A percentile compares a stretch with the other conserved stretches of the same genome.
phyloP scores from a whole-genome alignment of 2,888 invertebrate genomes.

The Coecobrya sp. region DNA sequence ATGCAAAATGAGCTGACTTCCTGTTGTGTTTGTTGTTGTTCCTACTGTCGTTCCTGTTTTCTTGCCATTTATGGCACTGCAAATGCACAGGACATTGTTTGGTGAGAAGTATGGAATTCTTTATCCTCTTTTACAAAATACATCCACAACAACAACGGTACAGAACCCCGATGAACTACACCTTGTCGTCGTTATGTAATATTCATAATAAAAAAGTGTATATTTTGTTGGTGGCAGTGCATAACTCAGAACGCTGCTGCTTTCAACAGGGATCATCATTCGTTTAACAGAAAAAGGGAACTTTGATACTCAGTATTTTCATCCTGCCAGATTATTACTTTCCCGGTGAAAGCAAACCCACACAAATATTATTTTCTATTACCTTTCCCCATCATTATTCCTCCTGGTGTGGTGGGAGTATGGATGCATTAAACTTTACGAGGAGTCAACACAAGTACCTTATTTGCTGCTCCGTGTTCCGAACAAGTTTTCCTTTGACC shows the following conservation, averaged over 20 bases:
- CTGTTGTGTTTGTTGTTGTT: slow-evolving; percentile 56
- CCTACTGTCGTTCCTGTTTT: neutral
- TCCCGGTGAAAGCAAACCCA: neutral
- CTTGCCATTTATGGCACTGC: neutral
- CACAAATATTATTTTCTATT: neutral
- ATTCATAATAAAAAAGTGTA: neutral
- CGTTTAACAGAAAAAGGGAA: neutral
- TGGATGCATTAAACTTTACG: slow-evolving; percentile 24
- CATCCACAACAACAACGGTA: neutral
- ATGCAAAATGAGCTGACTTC: slow-evolving; percentile 57
- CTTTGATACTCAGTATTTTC: neutral
- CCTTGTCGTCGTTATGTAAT: slow-evolving; percentile 20
- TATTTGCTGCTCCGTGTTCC: neutral
- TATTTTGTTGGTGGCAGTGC: neutral
- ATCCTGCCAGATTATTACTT: neutral
- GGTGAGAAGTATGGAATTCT: neutral
- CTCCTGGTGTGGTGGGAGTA: slow-evolving; percentile 28
- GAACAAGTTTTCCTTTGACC: neutral
- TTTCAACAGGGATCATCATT: neutral
- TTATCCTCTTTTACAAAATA: neutral
- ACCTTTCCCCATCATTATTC: neutral
- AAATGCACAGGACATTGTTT: neutral
- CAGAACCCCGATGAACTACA: slow-evolving; percentile 36
- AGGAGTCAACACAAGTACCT: slow-evolving; percentile 3
- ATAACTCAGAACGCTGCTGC: neutral